These are phyloP conservation scores for Jacana jacana DNA, from an alignment of 2,113 vertebrate species.

Conservation along the genomic window DNA sequence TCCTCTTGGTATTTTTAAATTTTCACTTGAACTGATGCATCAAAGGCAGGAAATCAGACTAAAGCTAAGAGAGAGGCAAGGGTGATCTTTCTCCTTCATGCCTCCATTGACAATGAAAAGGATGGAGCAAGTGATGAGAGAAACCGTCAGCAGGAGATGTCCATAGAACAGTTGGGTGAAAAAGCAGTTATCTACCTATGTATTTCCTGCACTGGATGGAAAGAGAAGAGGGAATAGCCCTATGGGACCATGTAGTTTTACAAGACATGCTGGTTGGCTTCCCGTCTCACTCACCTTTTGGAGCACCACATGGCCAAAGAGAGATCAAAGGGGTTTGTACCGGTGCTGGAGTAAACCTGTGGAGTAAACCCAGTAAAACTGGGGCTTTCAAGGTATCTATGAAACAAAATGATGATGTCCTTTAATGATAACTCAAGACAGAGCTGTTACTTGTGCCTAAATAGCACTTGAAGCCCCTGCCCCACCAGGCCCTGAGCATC, in stretches of 20 bases:
- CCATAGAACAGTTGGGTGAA: accelerated
- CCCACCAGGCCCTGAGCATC: not conserved
- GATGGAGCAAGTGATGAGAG: not conserved
- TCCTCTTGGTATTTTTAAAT: not conserved
- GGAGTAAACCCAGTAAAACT: no score
- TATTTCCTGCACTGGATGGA: not conserved
- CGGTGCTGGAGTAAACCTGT: not conserved
- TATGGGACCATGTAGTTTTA: not conserved
- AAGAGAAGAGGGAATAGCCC: not conserved
- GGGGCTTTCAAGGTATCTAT: not conserved
- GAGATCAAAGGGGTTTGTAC: not conserved
- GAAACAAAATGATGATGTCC: not conserved
- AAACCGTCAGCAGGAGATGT: not conserved
- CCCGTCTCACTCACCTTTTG: not conserved
- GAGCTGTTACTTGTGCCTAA: not conserved
- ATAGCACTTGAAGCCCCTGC: not conserved
- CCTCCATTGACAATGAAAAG: not conserved
- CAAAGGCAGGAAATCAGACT: not conserved
- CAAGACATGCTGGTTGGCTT: not conserved
- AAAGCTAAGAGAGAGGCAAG: not conserved
- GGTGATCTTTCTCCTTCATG: not conserved
- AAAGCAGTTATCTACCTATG: not conserved
- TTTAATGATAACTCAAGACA: not conserved
- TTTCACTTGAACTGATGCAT: not conserved
- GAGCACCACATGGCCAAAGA: not conserved